Conservation (phyloP, 2,797 vertebrate species). For the Smutsia temminckii region DNA sequence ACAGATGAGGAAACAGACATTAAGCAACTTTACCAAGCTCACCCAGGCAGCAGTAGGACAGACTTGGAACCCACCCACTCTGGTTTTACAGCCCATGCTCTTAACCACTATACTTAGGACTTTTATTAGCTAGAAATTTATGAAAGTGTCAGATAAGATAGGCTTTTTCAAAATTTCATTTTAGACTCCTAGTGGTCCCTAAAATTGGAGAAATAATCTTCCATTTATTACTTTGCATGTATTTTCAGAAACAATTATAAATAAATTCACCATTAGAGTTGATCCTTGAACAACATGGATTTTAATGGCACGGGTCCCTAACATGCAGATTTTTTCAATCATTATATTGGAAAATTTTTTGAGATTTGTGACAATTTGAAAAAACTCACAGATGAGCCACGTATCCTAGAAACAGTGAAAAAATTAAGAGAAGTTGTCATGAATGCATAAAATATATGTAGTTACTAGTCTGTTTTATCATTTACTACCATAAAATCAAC, state of each 20-base stretch:
- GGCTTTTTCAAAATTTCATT: neutral
- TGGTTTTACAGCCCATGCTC: neutral
- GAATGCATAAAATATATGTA: too few species aligned
- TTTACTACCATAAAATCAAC: too few species aligned
- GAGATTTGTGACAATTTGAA: too few species aligned
- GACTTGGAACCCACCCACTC: neutral
- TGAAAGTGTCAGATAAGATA: neutral
- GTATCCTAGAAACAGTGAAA: too few species aligned
- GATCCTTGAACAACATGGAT: too few species aligned
- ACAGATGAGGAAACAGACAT: neutral
- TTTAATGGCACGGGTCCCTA: too few species aligned
- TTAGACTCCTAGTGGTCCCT: neutral
- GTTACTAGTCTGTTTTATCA: too few species aligned
- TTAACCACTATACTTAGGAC: neutral
- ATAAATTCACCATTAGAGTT: neutral
- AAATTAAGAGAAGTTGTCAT: too few species aligned
- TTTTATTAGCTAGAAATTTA: neutral
- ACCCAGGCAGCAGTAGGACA: too few species aligned
- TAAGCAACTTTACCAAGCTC: neutral
- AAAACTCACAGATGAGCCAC: too few species aligned
- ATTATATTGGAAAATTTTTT: too few species aligned
- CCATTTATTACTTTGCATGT: neutral
- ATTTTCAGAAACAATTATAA: slow-evolving; percentile 11
- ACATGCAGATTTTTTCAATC: too few species aligned
- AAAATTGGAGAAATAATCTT: neutral